These are phyloP conservation scores for Brachypterus glaber DNA, from an alignment of 2,888 invertebrate genomes.

Conservation along the genomic window DNA sequence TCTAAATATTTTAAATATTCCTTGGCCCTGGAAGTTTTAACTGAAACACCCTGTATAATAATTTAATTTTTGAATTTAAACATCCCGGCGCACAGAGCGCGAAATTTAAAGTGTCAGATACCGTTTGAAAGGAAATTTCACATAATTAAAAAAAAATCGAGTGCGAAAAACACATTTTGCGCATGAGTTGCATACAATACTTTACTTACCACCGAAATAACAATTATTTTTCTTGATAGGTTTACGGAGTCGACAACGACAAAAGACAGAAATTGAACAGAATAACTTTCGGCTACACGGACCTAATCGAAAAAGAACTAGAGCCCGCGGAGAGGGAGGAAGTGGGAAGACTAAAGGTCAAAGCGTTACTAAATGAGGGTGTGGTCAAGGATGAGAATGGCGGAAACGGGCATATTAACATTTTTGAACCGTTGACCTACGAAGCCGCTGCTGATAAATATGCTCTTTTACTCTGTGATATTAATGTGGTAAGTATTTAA, in stretches of 20 bases:
- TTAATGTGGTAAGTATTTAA: conserved; percentile 28
- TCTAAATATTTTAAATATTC: too few relatives aligned
- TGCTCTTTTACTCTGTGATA: conserved; percentile 41
- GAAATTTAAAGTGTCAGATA: too few relatives aligned
- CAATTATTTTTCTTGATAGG: too few relatives aligned
- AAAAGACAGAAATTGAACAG: conserved; percentile 13
- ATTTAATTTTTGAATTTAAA: too few relatives aligned
- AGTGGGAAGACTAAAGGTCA: conserved; percentile 15
- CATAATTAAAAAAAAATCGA: too few relatives aligned
- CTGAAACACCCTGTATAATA: too few relatives aligned
- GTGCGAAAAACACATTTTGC: too few relatives aligned
- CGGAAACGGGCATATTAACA: conserved; percentile 13
- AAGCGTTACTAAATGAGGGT: conserved; percentile 12
- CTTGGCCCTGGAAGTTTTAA: too few relatives aligned
- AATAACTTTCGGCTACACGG: conserved; percentile 25
- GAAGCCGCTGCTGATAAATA: conserved; percentile 42
- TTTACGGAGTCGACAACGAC: neutral
- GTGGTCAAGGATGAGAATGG: conserved; percentile 9
- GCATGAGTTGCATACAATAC: too few relatives aligned
- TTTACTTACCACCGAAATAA: too few relatives aligned
- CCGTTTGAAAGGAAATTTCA: too few relatives aligned
- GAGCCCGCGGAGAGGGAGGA: conserved; percentile 19
- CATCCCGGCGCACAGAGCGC: too few relatives aligned
- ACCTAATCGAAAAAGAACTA: conserved; percentile 26
- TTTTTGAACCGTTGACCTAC: conserved; percentile 42